phyloP scores from a whole-genome alignment of 2,888 invertebrate species.

The Halocaridina rubra region DNA sequence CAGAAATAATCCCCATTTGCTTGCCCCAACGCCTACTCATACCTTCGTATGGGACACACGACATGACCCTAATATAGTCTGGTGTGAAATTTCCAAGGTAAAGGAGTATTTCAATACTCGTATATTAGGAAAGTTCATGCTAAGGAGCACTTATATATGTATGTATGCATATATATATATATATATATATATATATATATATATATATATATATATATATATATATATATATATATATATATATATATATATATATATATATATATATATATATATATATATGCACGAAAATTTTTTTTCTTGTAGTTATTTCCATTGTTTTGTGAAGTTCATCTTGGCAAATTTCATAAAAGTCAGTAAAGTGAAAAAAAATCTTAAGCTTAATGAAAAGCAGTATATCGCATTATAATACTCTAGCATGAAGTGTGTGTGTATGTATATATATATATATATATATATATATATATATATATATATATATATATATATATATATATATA shows the following conservation, averaged over 20 bases:
- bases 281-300: background rate
- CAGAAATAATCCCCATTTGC: background rate
- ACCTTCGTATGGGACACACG: constrained; percentile 27
- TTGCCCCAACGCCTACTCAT: background rate
- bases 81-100: constrained; percentile 32
- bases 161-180: background rate
- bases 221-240: background rate
- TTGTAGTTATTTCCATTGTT: too few relatives aligned
- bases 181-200: background rate
- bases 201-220: constrained; percentile 10
- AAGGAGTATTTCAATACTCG: too few relatives aligned
- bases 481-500: too few relatives aligned
- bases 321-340: too few relatives aligned
- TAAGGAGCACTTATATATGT: background rate
- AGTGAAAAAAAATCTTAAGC: too few relatives aligned
- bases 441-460: too few relatives aligned
- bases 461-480: too few relatives aligned
- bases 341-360: too few relatives aligned
- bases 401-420: too few relatives aligned
- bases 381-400: too few relatives aligned
- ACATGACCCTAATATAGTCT: constrained; percentile 40
- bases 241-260: background rate
- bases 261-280: background rate
- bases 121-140: too few relatives aligned
- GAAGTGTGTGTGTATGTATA: too few relatives aligned